phyloP scores from a whole-genome alignment of 37 sponge, comb jelly and placozoan genomes.

The Mnemiopsis leidyi region DNA sequence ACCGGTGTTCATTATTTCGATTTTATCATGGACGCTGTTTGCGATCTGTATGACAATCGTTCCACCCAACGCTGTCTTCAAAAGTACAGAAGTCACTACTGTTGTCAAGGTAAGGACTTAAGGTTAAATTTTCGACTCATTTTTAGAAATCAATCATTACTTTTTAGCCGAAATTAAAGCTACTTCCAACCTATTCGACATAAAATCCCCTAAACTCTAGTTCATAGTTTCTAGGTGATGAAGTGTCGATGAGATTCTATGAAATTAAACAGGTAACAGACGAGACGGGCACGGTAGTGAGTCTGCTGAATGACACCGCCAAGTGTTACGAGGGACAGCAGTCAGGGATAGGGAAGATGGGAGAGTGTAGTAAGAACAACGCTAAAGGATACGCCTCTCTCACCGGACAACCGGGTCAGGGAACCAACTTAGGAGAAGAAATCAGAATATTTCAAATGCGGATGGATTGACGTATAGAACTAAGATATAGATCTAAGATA shows the following conservation, averaged over 20 bases:
- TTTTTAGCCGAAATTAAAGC: too few relatives aligned
- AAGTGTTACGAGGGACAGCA: constrained; percentile 2
- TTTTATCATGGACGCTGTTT: constrained; percentile 22
- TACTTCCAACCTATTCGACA: too few relatives aligned
- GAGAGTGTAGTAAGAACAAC: constrained; percentile 41
- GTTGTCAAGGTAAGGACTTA: neutral
- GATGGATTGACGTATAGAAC: too few relatives aligned
- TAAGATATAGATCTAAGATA: too few relatives aligned
- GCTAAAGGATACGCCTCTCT: neutral
- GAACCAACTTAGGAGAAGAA: neutral
- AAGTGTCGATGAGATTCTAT: too few relatives aligned
- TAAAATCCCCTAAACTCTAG: too few relatives aligned
- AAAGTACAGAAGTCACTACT: neutral
- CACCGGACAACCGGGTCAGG: neutral
- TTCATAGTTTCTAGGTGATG: too few relatives aligned
- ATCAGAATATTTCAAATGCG: neutral
- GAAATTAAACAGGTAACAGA: neutral
- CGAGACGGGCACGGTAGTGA: neutral
- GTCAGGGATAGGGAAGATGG: neutral
- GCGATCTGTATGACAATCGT: neutral
- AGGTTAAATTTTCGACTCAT: too few relatives aligned
- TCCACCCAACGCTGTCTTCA: constrained; percentile 40
- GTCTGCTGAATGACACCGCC: neutral
- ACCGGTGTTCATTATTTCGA: constrained; percentile 6
- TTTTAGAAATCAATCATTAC: too few relatives aligned